Conservation (phyloP, 2,888 invertebrate species). For the Lithosia quadra region DNA sequence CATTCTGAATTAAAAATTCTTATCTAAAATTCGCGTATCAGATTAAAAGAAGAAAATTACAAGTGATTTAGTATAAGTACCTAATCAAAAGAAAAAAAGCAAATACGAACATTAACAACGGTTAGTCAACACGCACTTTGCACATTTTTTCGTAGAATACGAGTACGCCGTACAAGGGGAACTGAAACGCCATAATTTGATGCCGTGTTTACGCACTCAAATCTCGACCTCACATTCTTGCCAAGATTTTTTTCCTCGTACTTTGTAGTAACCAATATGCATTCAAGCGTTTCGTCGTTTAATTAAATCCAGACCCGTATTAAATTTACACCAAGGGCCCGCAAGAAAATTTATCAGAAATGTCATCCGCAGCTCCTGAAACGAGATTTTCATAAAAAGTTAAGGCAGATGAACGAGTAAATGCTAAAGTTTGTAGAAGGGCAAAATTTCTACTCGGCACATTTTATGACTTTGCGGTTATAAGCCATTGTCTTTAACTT, state of each 20-base stretch:
- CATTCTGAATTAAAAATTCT: slow-evolving; percentile 5
- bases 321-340: slow-evolving; percentile 20
- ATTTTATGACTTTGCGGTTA: slow-evolving; percentile 1
- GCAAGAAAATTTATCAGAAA: slow-evolving; percentile 24
- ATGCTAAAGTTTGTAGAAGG: slow-evolving; percentile 2
- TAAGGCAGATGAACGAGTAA: neutral
- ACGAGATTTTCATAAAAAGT: slow-evolving; percentile 7
- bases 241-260: slow-evolving; percentile 9
- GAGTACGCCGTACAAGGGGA: neutral
- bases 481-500: neutral
- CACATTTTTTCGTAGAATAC: neutral
- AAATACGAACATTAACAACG: neutral
- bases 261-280: slow-evolving; percentile 24
- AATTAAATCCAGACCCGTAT: slow-evolving; percentile 26
- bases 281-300: slow-evolving; percentile 22
- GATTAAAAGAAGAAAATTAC: slow-evolving; percentile 2
- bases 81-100: neutral
- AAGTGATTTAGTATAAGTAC: slow-evolving; percentile 1
- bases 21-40: neutral
- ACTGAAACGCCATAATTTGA: slow-evolving; percentile 5
- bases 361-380: slow-evolving; percentile 13
- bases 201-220: neutral
- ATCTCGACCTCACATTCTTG: slow-evolving; percentile 8
- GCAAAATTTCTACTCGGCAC: neutral
- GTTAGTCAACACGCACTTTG: slow-evolving; percentile 7